phyloP scores from a whole-genome alignment of 64 coral and sea anemone species.

The Dendrophyllia cribrosa region DNA sequence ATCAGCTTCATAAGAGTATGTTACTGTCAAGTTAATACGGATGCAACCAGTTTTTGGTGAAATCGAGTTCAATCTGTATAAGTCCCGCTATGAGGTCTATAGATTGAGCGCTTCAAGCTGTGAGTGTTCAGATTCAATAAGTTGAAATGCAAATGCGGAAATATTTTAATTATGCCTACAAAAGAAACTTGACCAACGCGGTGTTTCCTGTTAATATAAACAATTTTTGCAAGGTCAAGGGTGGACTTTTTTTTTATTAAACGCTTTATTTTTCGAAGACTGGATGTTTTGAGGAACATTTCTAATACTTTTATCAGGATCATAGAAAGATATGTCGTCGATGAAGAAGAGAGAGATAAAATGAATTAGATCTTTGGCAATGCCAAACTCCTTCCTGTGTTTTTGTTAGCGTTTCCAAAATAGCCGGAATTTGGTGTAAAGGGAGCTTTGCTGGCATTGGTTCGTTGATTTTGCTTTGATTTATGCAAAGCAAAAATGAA shows the following conservation, averaged over 20 bases:
- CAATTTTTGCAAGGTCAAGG: slow-evolving; percentile 50
- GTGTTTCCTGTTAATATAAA: slow-evolving; percentile 58
- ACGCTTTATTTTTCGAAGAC: neutral
- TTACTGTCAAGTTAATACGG: neutral
- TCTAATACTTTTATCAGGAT: neutral
- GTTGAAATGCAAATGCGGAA: slow-evolving; percentile 32
- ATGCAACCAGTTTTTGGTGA: neutral
- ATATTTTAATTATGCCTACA: slow-evolving; percentile 55
- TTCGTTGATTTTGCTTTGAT: slow-evolving; percentile 28
- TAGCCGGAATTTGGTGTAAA: slow-evolving; percentile 16
- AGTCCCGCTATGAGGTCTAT: neutral
- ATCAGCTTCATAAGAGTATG: neutral
- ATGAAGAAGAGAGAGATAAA: neutral
- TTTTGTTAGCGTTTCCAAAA: slow-evolving; percentile 28
- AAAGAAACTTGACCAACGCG: slow-evolving; percentile 52
- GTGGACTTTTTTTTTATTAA: neutral
- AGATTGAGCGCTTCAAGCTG: neutral
- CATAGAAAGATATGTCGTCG: neutral
- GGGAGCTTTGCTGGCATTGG: slow-evolving; percentile 7
- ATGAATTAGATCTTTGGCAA: neutral
- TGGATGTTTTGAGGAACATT: neutral
- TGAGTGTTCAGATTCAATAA: slow-evolving; percentile 48
- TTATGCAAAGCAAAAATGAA: neutral
- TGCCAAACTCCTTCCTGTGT: neutral
- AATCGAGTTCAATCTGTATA: slow-evolving; percentile 6